Percentiles rank a stretch among this genome's conserved stretches.
Evolutionary conservation across 2,113 vertebrate genomes (phyloP).

Genomic region (Lampris incognitus): DNA sequence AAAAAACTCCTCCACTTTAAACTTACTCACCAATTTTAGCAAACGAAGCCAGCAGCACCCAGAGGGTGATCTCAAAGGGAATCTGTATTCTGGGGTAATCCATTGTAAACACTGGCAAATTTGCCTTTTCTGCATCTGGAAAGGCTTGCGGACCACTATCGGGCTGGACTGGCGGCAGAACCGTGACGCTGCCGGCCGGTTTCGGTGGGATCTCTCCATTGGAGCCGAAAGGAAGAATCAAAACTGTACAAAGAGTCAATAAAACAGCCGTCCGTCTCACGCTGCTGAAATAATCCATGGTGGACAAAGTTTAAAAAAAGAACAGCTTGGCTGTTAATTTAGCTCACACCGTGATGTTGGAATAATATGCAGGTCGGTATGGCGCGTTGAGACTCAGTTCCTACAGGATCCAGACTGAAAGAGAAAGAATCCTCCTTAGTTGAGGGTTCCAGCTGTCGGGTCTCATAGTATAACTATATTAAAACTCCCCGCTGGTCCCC

Average conservation of each 20-base stretch:
- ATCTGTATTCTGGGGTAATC: slow-evolving; percentile 93
- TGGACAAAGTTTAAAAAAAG: background rate
- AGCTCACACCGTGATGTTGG: background rate
- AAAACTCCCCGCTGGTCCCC: background rate
- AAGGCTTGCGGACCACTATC: slow-evolving; percentile 55
- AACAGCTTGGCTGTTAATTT: too few species aligned
- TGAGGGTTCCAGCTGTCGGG: background rate
- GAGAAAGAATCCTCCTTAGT: background rate
- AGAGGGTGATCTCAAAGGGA: slow-evolving; percentile 97
- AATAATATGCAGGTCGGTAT: background rate
- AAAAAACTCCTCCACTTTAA: background rate
- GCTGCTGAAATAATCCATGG: slow-evolving; percentile 43
- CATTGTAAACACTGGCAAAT: slow-evolving; percentile 89
- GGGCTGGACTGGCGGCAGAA: slow-evolving; percentile 43
- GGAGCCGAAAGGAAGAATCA: slow-evolving; percentile 39
- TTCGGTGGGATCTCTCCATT: slow-evolving; percentile 52
- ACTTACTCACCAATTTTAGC: slow-evolving; percentile 93
- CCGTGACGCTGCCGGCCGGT: slow-evolving; percentile 34
- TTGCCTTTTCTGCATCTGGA: slow-evolving; percentile 72
- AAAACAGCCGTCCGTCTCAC: slow-evolving; percentile 11
- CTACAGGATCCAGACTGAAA: slow-evolving; percentile 4
- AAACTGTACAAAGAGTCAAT: slow-evolving; percentile 34
- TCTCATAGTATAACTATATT: background rate
- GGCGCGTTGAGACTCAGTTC: background rate
- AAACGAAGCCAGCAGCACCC: slow-evolving; percentile 94